Evolutionary conservation across 2,888 invertebrate species (phyloP).

Genomic region (Tetrapedia diversipes): DNA sequence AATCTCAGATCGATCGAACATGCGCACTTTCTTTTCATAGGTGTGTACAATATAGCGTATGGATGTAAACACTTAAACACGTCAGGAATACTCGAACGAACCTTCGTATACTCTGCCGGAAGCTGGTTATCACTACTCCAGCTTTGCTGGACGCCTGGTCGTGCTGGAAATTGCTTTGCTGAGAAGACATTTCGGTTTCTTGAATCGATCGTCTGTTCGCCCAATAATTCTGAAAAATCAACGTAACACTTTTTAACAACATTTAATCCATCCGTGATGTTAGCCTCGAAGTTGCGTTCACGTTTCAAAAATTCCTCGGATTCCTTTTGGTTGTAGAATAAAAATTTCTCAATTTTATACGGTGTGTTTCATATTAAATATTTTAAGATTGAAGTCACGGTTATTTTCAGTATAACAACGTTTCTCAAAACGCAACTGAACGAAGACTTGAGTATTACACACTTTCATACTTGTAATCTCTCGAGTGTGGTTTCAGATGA

Average conservation of each 20-base stretch:
- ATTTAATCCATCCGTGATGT: background rate
- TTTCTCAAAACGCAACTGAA: too few relatives aligned
- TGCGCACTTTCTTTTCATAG: constrained; percentile 35
- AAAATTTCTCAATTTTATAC: too few relatives aligned
- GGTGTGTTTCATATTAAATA: too few relatives aligned
- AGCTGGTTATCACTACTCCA: constrained; percentile 95
- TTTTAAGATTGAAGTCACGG: too few relatives aligned
- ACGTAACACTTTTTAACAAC: background rate
- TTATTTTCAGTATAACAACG: too few relatives aligned
- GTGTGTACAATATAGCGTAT: constrained; percentile 38
- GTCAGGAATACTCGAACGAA: constrained; percentile 79
- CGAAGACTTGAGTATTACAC: too few relatives aligned
- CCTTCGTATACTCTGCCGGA: constrained; percentile 94
- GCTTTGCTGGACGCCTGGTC: constrained; percentile 85
- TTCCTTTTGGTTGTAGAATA: too few relatives aligned
- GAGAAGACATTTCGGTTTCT: constrained; percentile 77
- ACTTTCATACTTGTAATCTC: too few relatives aligned
- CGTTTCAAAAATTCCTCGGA: too few relatives aligned
- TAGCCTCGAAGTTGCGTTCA: too few relatives aligned
- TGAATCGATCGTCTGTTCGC: constrained; percentile 83
- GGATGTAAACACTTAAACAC: constrained; percentile 49
- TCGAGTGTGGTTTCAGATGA: too few relatives aligned
- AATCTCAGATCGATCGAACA: constrained; percentile 38
- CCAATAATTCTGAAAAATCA: constrained; percentile 82
- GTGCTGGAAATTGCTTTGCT: constrained; percentile 72